Percentiles rank a stretch among this genome's conserved stretches.
phyloP scores from a whole-genome alignment of 2,888 invertebrate genomes.

The Drosophila lacicola region DNA sequence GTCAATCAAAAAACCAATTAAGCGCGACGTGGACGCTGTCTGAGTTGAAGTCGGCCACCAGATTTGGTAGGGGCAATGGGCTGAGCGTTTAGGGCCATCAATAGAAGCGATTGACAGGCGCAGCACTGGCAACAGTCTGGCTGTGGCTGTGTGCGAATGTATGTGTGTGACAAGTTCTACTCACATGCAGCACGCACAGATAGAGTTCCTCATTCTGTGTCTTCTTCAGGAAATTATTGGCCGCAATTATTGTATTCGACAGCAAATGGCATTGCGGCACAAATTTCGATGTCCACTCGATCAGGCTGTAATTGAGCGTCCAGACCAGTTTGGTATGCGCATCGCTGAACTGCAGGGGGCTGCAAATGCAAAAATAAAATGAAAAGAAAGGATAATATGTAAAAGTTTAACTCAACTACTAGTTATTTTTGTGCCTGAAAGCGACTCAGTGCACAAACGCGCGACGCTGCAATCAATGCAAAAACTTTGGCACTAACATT shows the following conservation, averaged over 20 bases:
- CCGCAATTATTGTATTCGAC: slow-evolving; percentile 87
- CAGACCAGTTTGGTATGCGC: slow-evolving; percentile 90
- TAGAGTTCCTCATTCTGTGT: slow-evolving; percentile 85
- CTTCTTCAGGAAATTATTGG: slow-evolving; percentile 86
- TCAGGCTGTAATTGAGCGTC: slow-evolving; percentile 90
- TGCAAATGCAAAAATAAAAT: slow-evolving; percentile 41
- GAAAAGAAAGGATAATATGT: background rate
- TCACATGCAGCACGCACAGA: slow-evolving; percentile 86
- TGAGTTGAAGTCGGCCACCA: slow-evolving; percentile 37
- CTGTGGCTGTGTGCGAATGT: background rate
- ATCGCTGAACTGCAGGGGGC: slow-evolving; percentile 85
- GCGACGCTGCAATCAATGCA: slow-evolving; percentile 17
- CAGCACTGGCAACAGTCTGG: slow-evolving; percentile 8
- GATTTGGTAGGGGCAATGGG: slow-evolving; percentile 47
- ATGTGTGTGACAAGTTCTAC: slow-evolving; percentile 48
- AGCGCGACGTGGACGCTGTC: slow-evolving; percentile 61
- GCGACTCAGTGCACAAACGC: background rate
- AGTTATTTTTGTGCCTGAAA: background rate
- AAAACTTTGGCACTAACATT: background rate
- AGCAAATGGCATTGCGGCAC: slow-evolving; percentile 87
- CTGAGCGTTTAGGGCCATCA: slow-evolving; percentile 49
- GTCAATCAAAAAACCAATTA: slow-evolving; percentile 83
- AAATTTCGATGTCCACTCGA: slow-evolving; percentile 90
- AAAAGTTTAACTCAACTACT: slow-evolving; percentile 13
- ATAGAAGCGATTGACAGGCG: slow-evolving; percentile 34